Base-by-base conservation (phyloP, 2,888 invertebrate species). In the Teleogryllus oceanicus region DNA sequence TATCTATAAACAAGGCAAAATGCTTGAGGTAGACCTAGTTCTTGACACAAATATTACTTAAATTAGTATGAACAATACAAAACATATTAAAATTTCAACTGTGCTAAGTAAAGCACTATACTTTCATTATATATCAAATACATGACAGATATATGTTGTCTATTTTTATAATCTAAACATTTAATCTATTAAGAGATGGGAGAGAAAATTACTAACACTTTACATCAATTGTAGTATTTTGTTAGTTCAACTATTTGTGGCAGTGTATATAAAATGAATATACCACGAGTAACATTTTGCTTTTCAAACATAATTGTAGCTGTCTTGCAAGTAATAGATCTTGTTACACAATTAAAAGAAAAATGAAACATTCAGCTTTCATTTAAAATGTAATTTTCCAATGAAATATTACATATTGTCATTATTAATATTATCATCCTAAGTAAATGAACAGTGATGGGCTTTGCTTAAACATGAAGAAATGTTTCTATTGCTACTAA, bases 351-450 rank as follows among this genome's bases (percentile, higher is more conserved):
- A 5, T 62, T 62, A 62, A 18, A n/a, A 62, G 62, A 18, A 62
- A 62, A 62, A 62, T 62, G 62, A 62, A 62, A 62, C 62, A 62
- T 62, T 62, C 62, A 62, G 62, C 62, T 62, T 62, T 62, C n/a
- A 8, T n/a, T 62, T 62, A 62, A 62, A 62, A 62, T 62, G 62
- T 8, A 62, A 62, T 10, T 18, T 62, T 16, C n/a, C 37, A n/a
- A 18, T n/a, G n/a, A 62, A n/a, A 18, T 62, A 62, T 62, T 62
- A 62, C 62, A 62, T 62, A 62, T 62, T 62, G 62, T 62, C 62
- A 62, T 62, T 18, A 62, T n/a, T 18, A 18, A 13, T n/a, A 18
- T 18, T 62, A 62, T 62, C 8, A 11, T 62, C 13, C n/a, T 62
- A 18, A n/a, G 62, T 62, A 62, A 13, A 62, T 62, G 62, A 62